Conservation (phyloP, 2,797 vertebrate species). For the Hemitrygon akajei region DNA sequence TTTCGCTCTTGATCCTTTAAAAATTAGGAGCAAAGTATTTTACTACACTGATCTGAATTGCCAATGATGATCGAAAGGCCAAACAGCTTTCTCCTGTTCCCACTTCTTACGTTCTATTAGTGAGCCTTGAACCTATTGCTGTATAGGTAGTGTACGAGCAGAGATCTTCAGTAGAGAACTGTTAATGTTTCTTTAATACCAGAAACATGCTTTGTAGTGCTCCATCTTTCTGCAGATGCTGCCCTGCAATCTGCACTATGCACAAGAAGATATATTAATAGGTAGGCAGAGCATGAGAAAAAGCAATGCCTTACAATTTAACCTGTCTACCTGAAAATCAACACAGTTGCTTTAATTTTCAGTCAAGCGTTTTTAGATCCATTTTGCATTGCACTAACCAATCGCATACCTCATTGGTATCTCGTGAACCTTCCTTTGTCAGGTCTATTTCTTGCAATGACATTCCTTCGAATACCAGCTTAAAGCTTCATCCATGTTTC, state of each 20-base stretch:
- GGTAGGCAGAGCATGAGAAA: neutral
- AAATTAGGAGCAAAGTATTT: neutral
- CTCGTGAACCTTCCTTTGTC: constrained; percentile 21
- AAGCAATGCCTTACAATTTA: neutral
- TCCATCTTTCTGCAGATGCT: neutral
- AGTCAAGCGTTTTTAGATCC: neutral
- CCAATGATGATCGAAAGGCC: no score
- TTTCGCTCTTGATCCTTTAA: neutral
- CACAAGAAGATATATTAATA: constrained; percentile 20
- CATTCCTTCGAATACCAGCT: neutral
- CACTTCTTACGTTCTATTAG: no score
- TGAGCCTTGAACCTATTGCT: no score
- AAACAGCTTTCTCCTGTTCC: no score
- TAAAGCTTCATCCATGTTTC: neutral
- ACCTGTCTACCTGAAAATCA: neutral
- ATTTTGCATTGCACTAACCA: neutral
- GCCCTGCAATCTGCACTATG: neutral
- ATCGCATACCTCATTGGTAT: neutral
- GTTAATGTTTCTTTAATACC: neutral
- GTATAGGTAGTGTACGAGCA: no score
- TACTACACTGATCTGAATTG: neutral
- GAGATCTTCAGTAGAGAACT: neutral
- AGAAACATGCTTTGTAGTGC: neutral
- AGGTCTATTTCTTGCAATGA: neutral
- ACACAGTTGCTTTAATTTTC: constrained; percentile 29